These are phyloP conservation scores for Nerophis ophidion DNA, from an alignment of 2,113 vertebrate species.

Conservation along the genomic window DNA sequence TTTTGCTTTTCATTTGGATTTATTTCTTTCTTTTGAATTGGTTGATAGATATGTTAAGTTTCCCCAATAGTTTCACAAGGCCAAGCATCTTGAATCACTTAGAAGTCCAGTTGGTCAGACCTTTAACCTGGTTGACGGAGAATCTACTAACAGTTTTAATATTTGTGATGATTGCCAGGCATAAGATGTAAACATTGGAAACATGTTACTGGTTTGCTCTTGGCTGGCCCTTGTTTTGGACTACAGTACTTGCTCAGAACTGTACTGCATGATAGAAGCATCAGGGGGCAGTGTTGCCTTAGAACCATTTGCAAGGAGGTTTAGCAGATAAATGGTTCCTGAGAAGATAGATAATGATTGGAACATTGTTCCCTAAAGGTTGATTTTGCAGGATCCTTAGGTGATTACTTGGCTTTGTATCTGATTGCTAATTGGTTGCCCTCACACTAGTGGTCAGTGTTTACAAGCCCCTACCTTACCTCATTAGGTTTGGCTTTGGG, in stretches of 20 bases:
- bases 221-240: no score
- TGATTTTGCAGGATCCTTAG: constrained; percentile 37
- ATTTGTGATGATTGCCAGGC: no score
- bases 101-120: no score
- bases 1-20: no score
- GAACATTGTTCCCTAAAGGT: not conserved
- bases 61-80: no score
- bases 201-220: not conserved
- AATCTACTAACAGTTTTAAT: no score
- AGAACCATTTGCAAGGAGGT: constrained; percentile 4
- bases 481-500: not conserved
- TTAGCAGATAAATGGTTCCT: not conserved
- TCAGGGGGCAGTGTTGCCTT: constrained; percentile 54
- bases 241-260: not conserved
- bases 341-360: no score
- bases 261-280: constrained; percentile 27
- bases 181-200: not conserved
- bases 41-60: no score
- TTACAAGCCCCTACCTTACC: not conserved
- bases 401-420: constrained; percentile 27
- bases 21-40: no score
- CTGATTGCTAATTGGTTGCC: constrained; percentile 41
- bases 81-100: no score
- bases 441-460: not conserved
- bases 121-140: no score